These are phyloP conservation scores for Salminus brasiliensis DNA, from an alignment of 2,113 vertebrate species.

Conservation along the genomic window DNA sequence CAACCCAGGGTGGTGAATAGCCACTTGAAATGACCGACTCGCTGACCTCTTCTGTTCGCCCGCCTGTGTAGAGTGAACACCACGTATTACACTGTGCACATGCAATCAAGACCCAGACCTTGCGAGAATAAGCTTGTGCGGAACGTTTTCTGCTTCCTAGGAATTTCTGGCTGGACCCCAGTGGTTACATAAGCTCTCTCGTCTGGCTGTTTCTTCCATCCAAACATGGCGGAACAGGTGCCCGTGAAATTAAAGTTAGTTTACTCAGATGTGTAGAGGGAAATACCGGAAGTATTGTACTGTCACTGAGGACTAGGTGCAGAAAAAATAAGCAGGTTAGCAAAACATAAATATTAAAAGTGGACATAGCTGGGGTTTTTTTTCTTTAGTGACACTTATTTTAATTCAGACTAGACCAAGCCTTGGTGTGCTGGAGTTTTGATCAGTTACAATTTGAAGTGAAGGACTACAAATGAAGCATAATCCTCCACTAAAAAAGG, in stretches of 20 bases:
- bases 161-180: slow-evolving; percentile 47
- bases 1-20: slow-evolving; percentile 41
- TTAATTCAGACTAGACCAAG: background rate
- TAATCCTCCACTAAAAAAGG: no score
- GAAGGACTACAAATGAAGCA: background rate
- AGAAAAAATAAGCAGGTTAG: slow-evolving; percentile 21
- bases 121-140: slow-evolving; percentile 35
- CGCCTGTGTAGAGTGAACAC: slow-evolving; percentile 53
- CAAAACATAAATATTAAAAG: slow-evolving; percentile 6
- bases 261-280: slow-evolving; percentile 50
- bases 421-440: background rate
- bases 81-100: slow-evolving; percentile 33
- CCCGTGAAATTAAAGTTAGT: slow-evolving; percentile 73
- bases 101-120: slow-evolving; percentile 44
- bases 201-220: slow-evolving; percentile 57
- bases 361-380: slow-evolving; percentile 8
- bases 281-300: slow-evolving; percentile 58
- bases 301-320: slow-evolving; percentile 57
- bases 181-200: slow-evolving; percentile 59
- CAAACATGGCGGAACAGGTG: slow-evolving; percentile 67
- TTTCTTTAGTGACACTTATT: background rate
- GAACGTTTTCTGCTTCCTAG: slow-evolving; percentile 40
- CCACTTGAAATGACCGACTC: slow-evolving; percentile 51
- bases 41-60: slow-evolving; percentile 15
- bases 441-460: background rate